These are phyloP conservation scores for Trachelus stipa DNA, from an alignment of 2,888 invertebrate species.

Conservation along the genomic window DNA sequence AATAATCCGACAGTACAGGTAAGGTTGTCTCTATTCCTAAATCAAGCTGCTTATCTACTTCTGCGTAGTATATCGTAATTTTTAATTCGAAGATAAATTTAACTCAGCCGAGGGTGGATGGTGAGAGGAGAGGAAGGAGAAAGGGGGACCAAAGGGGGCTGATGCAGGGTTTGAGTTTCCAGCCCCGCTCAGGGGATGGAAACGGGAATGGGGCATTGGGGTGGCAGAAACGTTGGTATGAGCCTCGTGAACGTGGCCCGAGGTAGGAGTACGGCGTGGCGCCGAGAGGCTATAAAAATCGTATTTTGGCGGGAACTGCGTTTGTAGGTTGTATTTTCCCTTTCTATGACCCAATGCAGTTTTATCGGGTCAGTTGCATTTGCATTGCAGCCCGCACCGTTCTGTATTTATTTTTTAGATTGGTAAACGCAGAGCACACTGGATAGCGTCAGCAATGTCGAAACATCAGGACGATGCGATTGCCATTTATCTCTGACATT, in stretches of 20 bases:
- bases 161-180: constrained; percentile 28
- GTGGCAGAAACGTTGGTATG: not conserved
- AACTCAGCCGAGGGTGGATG: constrained; percentile 2
- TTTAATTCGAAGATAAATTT: constrained; percentile 29
- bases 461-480: not conserved
- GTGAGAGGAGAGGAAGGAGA: not conserved
- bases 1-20: not conserved
- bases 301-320: constrained; percentile 53
- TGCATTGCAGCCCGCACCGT: constrained; percentile 44
- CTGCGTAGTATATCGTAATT: constrained; percentile 2
- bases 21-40: not conserved
- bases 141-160: not conserved
- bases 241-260: not conserved
- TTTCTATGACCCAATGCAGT: constrained; percentile 61
- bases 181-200: constrained; percentile 21
- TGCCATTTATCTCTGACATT: not conserved
- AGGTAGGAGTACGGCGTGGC: constrained; percentile 33
- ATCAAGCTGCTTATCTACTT: not conserved
- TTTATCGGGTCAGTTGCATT: constrained; percentile 60
- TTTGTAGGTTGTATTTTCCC: constrained; percentile 60
- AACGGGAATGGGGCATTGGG: constrained; percentile 1
- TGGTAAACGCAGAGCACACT: not conserved
- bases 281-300: constrained; percentile 50
- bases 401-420: not conserved
- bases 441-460: not conserved